Evolutionary conservation across 2,113 vertebrate genomes (phyloP).

Genomic region (Phoxinus phoxinus): DNA sequence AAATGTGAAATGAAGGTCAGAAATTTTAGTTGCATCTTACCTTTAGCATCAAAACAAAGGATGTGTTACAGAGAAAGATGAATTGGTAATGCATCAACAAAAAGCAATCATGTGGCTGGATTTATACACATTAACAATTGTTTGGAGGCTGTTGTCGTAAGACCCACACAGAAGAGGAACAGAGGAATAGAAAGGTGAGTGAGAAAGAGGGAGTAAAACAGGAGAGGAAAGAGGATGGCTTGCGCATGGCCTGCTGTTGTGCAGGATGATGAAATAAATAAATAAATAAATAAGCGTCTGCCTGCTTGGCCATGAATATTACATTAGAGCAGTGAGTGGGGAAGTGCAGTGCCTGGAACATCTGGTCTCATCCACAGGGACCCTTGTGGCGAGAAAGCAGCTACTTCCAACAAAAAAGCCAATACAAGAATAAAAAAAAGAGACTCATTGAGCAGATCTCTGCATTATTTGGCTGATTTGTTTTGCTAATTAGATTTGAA

Average conservation of each 20-base stretch:
- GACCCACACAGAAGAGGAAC: slow-evolving; percentile 15
- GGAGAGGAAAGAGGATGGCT: slow-evolving; percentile 63
- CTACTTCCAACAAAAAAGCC: slow-evolving; percentile 73
- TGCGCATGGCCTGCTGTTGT: slow-evolving; percentile 72
- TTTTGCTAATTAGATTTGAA: slow-evolving; percentile 82
- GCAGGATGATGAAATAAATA: slow-evolving; percentile 79
- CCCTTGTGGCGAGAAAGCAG: slow-evolving; percentile 81
- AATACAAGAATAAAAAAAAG: slow-evolving; percentile 67
- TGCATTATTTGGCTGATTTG: slow-evolving; percentile 80
- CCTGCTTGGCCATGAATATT: slow-evolving; percentile 85
- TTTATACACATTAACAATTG: slow-evolving; percentile 14
- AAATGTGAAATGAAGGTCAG: no score
- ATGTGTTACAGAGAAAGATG: neutral
- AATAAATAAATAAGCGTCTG: slow-evolving; percentile 66
- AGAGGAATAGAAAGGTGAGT: slow-evolving; percentile 53
- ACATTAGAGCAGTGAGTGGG: slow-evolving; percentile 80
- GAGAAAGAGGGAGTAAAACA: slow-evolving; percentile 4
- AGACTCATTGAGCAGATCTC: slow-evolving; percentile 70
- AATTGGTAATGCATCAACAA: neutral
- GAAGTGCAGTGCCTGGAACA: slow-evolving; percentile 82
- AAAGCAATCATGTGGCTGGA: neutral
- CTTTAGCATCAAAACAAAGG: neutral
- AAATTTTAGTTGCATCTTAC: neutral
- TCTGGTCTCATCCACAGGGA: slow-evolving; percentile 82
- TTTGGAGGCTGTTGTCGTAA: neutral